Evolutionary conservation across 2,888 invertebrate genomes (phyloP), one percentile per base, ranked within the genome.

Genomic region (Urechis unicinctus): DNA sequence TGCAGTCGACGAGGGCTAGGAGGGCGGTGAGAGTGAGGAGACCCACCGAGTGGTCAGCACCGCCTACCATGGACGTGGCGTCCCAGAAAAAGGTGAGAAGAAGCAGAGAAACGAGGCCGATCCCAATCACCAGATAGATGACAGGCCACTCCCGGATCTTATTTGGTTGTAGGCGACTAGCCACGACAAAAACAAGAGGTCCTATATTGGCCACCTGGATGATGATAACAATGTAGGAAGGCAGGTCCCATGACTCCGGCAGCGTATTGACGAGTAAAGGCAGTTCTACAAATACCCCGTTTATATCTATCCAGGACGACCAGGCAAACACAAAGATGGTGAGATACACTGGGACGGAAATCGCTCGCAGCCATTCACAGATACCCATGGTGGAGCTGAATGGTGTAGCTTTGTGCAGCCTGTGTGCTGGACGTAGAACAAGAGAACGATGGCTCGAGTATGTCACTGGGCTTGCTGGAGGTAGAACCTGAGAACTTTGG

Each of bases 221-320:
- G 61, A 90, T 84, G 59, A 91, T 83, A 41, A 86, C 85, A 77
- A 94, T 84, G 72, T 87, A 87, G 0, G 91, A 86, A 0, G 92
- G 88, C 58, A 93, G 82, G 69, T 82, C 83, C 92, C 92, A 93
- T 69, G 84, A 84, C 81, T 93, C 93, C 1, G 93, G 93, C 51
- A 90, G 84, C 43, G 80, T 80, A 60, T 85, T 82, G 6, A 91
- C 89, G 55, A 94, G 81, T 62, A 91, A 80, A n/a, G 93, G 92
- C 61, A 92, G 80, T 77, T 93, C 89, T 62, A 91, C 87, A 81
- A 86, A 94, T 61, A 91, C 83, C 13, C 88, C 89, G 80, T 91
- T 93, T 54, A 92, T 85, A 45, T 88, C 88, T 65, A 92, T 83
- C 93, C 93, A 94, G 42, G 92, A 79, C 26, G 78, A 74, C 21